These are phyloP conservation scores for western clawed frog (Xenopus tropicalis) DNA, from an alignment of 2,113 vertebrate genomes.

Conservation along the genomic window DNA sequence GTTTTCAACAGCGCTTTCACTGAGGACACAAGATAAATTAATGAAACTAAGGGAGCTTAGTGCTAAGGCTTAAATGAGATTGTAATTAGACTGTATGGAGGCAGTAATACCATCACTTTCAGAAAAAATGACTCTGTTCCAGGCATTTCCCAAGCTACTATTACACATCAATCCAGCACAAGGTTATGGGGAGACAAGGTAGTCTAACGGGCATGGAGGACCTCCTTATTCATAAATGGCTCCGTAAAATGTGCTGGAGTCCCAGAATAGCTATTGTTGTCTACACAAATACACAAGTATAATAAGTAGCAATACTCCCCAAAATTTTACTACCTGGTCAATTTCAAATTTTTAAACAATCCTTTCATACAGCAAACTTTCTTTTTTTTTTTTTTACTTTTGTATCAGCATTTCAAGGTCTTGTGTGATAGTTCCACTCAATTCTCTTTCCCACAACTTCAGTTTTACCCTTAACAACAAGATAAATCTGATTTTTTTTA, in stretches of 20 bases:
- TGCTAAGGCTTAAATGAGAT: constrained; percentile 2
- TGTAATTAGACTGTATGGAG: constrained; percentile 18
- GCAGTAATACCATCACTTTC: constrained; percentile 9
- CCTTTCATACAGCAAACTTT: neutral
- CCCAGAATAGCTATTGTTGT: too few relatives aligned
- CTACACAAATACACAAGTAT: neutral
- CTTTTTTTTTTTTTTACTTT: too few relatives aligned
- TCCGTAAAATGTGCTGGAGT: too few relatives aligned
- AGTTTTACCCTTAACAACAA: too few relatives aligned
- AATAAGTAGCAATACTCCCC: neutral
- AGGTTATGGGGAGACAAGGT: constrained; percentile 3
- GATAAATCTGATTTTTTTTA: too few relatives aligned
- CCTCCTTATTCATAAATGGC: neutral
- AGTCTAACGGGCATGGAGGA: neutral
- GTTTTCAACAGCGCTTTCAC: constrained; percentile 14
- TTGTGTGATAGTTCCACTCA: too few relatives aligned
- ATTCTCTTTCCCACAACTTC: too few relatives aligned
- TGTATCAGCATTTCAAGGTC: neutral
- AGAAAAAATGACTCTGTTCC: constrained; percentile 10
- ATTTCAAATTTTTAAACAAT: neutral
- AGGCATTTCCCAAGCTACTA: constrained; percentile 9
- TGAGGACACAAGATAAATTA: neutral
- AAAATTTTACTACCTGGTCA: neutral
- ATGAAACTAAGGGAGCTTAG: neutral
- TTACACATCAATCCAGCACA: constrained; percentile 21